Base-by-base conservation (phyloP, 2,888 invertebrate species). In the Megastigmus dorsalis region DNA sequence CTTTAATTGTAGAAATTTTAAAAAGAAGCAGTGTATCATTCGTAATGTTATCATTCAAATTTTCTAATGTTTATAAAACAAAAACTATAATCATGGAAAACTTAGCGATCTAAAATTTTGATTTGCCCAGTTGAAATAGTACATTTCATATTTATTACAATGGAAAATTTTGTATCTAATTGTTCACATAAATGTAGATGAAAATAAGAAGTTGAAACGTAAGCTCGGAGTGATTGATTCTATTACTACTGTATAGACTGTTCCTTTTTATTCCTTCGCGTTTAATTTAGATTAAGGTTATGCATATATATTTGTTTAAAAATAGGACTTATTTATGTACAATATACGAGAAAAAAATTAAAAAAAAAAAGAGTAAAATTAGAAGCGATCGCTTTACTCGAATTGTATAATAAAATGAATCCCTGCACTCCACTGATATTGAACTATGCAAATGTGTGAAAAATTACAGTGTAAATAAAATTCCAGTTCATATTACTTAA, bases 361-460 rank as follows among this genome's bases (percentile, higher is more conserved):
- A 15, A 63, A 18, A 50, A 48, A 50, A 63, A 54, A 70, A 52
- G 15, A 52, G 30, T 60, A 26, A 28, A 50, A 48, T 30, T 18
- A 18, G 9, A 41, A 59, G 43, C n/a, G 23, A 59, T 52, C 33
- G 41, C n/a, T n/a, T n/a, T n/a, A n/a, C 41, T 59, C 41, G 26
- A 59, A 26, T 45, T 73, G 73, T 73, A 73, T 52, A n/a, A n/a
- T n/a, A 67, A 73, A 67, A 67, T 10, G n/a, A 52, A 57, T 41
- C 38, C 38, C 38, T 45, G 41, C 36, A 67, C 60, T 23, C 28
- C 60, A 54, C 20, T 6, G 26, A 33, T 18, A 52, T 52, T 20
- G 48, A 59, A 67, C n/a, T n/a, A 60, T 60, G 60, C 54, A 60
- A 57, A 59, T 30, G 59, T 2, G 18, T 18, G 10, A 38, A 57